Evolutionary conservation across 2,888 invertebrate genomes (phyloP), one percentile per base, ranked within the genome.

Genomic region (Barypeithes pellucidus): DNA sequence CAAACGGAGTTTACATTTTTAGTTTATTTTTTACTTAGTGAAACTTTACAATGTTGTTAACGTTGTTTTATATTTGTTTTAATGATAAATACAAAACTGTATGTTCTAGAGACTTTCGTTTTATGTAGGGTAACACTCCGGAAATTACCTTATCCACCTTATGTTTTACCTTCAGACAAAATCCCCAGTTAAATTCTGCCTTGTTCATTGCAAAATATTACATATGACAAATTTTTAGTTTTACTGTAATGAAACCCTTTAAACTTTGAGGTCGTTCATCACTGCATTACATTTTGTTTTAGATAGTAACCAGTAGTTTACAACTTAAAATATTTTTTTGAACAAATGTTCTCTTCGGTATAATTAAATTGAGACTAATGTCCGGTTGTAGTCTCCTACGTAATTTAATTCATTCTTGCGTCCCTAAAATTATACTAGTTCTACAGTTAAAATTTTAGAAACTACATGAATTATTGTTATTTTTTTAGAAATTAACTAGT

Each of bases 341-440:
- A 45, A 59, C 67, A 67, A 67, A 67, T 67, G 43, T 59, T 67
- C 43, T 29, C 43, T 59, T 43, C 59, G 11, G 24, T 67, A 67
- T 43, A n/a, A 59, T 57, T 45, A 67, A 59, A 67, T 57, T 12
- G 59, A 67, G 67, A 67, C 59, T 67, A 59, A 67, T 67, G 59
- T 59, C 33, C 45, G n/a, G 41, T 9, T 29, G 41, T 16, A 54
- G 18, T 54, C 66, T 24, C 66, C 12, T n/a, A 24, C 41, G 66
- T 8, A 24, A 24, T 66, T 66, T 54, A 22, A 22, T 66, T 66
- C 36, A 14, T 4, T 50, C 36, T 29, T n/a, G 12, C 33, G 24
- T 3, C 16, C 33, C 14, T 18, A 7, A 63, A 63, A 18, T 43
- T 47, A 24, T 12, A 8, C 33, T n/a, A 29, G n/a, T 14, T 36